Evolutionary conservation across 2,888 invertebrate genomes (phyloP), one percentile per base, ranked within the genome.

Genomic region (Ectemnius cavifrons): DNA sequence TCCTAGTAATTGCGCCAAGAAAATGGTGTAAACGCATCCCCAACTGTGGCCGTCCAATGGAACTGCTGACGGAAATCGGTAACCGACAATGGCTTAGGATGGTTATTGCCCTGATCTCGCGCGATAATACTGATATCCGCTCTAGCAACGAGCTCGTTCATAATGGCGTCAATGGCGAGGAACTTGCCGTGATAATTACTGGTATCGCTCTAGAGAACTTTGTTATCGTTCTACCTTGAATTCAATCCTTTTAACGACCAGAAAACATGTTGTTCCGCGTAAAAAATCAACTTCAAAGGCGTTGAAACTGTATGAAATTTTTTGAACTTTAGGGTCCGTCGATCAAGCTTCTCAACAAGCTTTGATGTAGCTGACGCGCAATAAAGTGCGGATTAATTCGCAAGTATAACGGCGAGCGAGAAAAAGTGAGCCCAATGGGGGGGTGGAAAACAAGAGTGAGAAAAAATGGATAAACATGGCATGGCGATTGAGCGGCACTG

Each of bases 1-100:
- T 81, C 77, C 73, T 72, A 76, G 85, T 84, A 85, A 85, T 85
- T 85, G 78, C 77, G 74, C 63, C 61, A 85, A 85, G 85, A 83
- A 85, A 85, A 83, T 85, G 75, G 75, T 62, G 82, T 71, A 76
- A 82, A 82, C 75, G 57, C 76, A 71, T 64, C 45, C 61, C n/a
- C 46, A 68, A 52, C 6, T 62, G 57, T 56, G 75, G 37, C 8
- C 14, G 52, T 16, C 52, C 52, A 78, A 77, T 74, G 65, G 68
- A 37, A 37, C 49, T 66, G 78, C 69, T 64, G 77, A 80, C 78
- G 79, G 77, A 84, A 82, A 83, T 84, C 82, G 79, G 75, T 75
- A 74, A 73, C 59, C 79, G 75, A 77, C 75, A 67, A 82, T 73
- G 78, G 66, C 64, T 47, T 45, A n/a, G 62, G 79, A 84, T 68